Percentiles rank a stretch among this genome's conserved stretches.
phyloP scores from a whole-genome alignment of 2,888 invertebrate species.

The Cataglyphis altisquamis region DNA sequence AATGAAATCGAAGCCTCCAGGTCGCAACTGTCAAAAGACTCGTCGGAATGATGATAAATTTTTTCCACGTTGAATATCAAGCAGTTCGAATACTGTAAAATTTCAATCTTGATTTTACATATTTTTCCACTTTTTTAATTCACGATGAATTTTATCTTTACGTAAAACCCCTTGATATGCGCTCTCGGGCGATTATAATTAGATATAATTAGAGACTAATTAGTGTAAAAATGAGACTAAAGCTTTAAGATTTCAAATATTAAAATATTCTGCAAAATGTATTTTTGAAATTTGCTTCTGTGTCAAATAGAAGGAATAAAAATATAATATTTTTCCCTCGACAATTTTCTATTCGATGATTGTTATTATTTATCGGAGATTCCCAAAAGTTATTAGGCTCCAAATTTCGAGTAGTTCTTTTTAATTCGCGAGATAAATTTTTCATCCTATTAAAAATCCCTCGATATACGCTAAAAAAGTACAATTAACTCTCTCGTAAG shows the following conservation, averaged over 20 bases:
- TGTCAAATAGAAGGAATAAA: neutral
- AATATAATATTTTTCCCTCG: neutral
- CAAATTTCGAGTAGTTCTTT: neutral
- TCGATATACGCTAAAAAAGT: neutral
- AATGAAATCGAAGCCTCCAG: neutral
- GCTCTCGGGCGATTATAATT: neutral
- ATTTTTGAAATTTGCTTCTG: neutral
- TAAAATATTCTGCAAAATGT: neutral
- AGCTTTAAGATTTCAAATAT: neutral
- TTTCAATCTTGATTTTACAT: conserved; percentile 6
- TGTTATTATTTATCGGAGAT: conserved; percentile 13
- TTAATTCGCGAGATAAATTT: neutral
- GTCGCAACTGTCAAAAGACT: neutral
- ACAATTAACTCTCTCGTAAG: conserved; percentile 18
- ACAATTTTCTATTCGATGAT: neutral
- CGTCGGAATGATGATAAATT: neutral
- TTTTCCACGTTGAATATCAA: neutral
- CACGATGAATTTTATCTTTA: neutral
- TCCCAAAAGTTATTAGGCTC: conserved; percentile 16
- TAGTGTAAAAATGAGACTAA: neutral
- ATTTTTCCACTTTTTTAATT: neutral
- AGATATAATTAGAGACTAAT: neutral
- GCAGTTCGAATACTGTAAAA: neutral
- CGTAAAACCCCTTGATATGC: neutral
- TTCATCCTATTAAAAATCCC: neutral